Conservation (phyloP, 2,797 vertebrate species). For the Labroides dimidiatus region DNA sequence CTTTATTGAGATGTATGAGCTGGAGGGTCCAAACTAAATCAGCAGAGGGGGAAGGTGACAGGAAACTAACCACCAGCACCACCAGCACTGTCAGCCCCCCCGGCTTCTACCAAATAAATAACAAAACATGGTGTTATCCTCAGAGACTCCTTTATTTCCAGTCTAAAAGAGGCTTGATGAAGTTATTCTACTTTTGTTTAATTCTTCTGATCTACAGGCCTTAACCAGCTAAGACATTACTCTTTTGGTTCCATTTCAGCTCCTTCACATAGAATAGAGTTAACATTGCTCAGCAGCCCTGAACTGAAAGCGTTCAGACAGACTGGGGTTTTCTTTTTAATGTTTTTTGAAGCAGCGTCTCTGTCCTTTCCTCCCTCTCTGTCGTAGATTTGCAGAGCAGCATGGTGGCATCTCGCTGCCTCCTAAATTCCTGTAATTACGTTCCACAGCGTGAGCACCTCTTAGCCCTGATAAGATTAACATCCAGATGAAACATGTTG, state of each 20-base stretch:
- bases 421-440: slow-evolving; percentile 42
- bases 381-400: slow-evolving; percentile 8
- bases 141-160: background rate
- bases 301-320: slow-evolving; percentile 25
- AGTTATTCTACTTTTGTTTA: background rate
- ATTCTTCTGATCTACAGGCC: background rate
- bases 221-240: background rate
- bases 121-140: no score
- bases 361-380: background rate
- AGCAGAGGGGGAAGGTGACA: slow-evolving; percentile 48
- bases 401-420: slow-evolving; percentile 14
- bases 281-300: background rate
- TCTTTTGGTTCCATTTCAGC: slow-evolving; percentile 2
- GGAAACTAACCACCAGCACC: background rate
- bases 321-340: slow-evolving; percentile 10
- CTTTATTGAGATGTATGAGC: slow-evolving; percentile 70
- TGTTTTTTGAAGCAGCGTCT: slow-evolving; percentile 7
- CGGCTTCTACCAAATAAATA: no score
- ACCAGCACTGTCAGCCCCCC: no score
- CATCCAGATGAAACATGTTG: slow-evolving; percentile 44
- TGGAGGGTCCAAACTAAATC: slow-evolving; percentile 40
- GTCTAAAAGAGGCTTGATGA: background rate
- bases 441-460: slow-evolving; percentile 19
- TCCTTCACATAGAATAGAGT: slow-evolving; percentile 11
- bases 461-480: slow-evolving; percentile 44